phyloP scores from a whole-genome alignment of 2,113 vertebrate species.

The Cynoglossus semilaevis region DNA sequence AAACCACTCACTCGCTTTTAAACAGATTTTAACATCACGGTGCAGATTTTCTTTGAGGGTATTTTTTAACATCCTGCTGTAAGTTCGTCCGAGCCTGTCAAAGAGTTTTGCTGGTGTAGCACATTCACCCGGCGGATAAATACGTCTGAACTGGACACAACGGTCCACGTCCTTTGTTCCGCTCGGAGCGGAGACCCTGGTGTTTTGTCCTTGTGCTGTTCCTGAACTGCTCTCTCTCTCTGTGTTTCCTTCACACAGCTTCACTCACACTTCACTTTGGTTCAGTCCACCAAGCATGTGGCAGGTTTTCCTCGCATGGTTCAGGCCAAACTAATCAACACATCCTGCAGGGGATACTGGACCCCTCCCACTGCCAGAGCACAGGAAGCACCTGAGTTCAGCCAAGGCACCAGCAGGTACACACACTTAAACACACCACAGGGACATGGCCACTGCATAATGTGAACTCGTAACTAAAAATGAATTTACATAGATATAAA shows the following conservation, averaged over 20 bases:
- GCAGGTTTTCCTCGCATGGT: slow-evolving; percentile 51
- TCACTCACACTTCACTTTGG: slow-evolving; percentile 36
- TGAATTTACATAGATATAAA: too few species aligned
- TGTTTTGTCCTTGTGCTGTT: slow-evolving; percentile 25
- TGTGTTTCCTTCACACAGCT: slow-evolving; percentile 28
- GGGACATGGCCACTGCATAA: too few species aligned
- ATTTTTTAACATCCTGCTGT: background rate
- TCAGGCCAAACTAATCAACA: slow-evolving; percentile 73
- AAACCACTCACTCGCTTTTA: background rate
- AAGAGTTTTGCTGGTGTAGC: background rate
- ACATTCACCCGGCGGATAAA: background rate
- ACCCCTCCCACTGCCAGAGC: slow-evolving; percentile 41
- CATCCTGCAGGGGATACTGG: slow-evolving; percentile 60
- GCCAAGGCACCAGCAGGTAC: slow-evolving; percentile 36
- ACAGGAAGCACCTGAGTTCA: slow-evolving; percentile 45
- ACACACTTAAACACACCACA: slow-evolving; percentile 15
- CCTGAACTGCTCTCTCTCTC: slow-evolving; percentile 15
- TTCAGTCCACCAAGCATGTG: slow-evolving; percentile 45
- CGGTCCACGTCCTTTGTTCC: background rate
- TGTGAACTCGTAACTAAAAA: too few species aligned
- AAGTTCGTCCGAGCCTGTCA: background rate
- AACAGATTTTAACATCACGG: background rate
- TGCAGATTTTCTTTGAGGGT: background rate
- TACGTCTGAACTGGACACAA: background rate
- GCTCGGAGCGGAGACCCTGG: background rate